Evolutionary conservation across 2,888 invertebrate genomes (phyloP).

Genomic region (Acleris literana): DNA sequence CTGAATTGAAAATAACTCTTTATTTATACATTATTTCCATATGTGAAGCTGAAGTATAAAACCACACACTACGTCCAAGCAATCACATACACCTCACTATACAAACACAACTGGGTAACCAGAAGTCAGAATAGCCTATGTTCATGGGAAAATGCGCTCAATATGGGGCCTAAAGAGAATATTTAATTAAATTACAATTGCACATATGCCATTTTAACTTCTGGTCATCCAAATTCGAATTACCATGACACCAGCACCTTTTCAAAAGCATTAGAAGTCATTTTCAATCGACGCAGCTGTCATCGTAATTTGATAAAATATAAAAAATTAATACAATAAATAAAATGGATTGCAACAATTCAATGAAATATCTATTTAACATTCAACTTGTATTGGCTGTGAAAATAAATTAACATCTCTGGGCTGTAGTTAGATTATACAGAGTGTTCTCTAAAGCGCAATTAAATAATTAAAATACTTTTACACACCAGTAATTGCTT

Average conservation of each 20-base stretch:
- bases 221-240: conserved; percentile 27
- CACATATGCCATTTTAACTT: too few relatives aligned
- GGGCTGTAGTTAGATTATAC: neutral
- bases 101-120: conserved; percentile 1
- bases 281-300: conserved; percentile 18
- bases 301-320: conserved; percentile 28
- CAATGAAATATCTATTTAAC: conserved; percentile 13
- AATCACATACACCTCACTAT: conserved; percentile 48
- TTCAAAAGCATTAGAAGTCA: neutral
- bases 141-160: too few relatives aligned
- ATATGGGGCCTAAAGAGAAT: too few relatives aligned
- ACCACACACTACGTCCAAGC: conserved; percentile 50
- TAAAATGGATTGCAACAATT: conserved; percentile 18
- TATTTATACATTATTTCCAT: conserved; percentile 54
- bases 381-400: conserved; percentile 11
- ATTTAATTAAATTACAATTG: too few relatives aligned
- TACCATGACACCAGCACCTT: conserved; percentile 38
- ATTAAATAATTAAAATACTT: too few relatives aligned
- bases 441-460: too few relatives aligned
- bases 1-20: conserved; percentile 51
- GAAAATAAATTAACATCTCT: conserved; percentile 12
- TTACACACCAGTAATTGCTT: too few relatives aligned
- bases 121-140: too few relatives aligned
- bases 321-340: conserved; percentile 22
- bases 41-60: conserved; percentile 60